Evolutionary conservation across 2,888 invertebrate species (phyloP), one percentile per base, ranked within the genome.

Genomic region (Cephus pulcher): DNA sequence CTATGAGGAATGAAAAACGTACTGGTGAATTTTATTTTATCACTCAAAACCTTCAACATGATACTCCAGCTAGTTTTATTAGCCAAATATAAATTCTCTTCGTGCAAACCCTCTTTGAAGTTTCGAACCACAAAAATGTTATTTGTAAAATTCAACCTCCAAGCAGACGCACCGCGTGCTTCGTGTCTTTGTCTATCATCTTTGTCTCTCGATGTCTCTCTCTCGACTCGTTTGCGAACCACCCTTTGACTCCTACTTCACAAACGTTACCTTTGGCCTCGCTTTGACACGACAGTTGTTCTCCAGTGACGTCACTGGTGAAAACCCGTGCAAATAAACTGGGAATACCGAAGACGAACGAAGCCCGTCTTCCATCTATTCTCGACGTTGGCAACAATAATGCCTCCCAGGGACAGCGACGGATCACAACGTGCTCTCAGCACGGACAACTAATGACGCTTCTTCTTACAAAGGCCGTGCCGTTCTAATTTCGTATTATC

Each of bases 331-430:
- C 76, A 79, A 79, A 79, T 79, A 79, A 79, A 79, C 74, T 73
- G 79, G 76, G 79, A 79, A 79, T 79, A 73, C 79, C 76, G 74
- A 69, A 77, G 69, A 76, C 69, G 76, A 74, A 68, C 69, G 40
- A 74, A 79, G 76, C 79, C 73, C 71, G 74, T 70, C 73, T 75
- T 35, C 80, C 84, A 81, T 84, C 84, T 85, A 85, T 85, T 85
- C 85, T 85, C 84, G 83, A 85, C 84, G 81, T 84, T 85, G 85
- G 85, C 85, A 84, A 84, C 84, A 83, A 85, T 84, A 83, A 85
- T 80, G 84, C 84, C 85, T 83, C 82, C 84, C 85, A 84, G 85
- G 85, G 85, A 84, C 84, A 84, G 81, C 78, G 77, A 80, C 80
- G 76, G 80, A 82, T 84, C 80, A 80, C 83, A 78, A 83, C 79